A percentile compares a stretch with the other conserved stretches of the same genome.
Conservation (phyloP, 2,113 vertebrate genomes). For the Lasiurus borealis region DNA sequence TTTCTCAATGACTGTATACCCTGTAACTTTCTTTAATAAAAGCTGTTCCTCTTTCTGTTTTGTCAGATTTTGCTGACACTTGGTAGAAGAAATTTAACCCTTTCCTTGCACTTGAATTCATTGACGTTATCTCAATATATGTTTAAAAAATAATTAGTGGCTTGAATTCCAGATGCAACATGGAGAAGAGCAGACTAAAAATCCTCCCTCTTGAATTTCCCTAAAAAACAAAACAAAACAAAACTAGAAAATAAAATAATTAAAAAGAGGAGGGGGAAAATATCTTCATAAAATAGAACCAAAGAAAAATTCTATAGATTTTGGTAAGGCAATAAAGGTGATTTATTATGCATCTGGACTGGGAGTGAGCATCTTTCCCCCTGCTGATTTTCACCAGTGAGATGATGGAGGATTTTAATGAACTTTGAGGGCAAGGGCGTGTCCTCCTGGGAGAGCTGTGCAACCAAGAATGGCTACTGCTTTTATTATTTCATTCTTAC, state of each 20-base stretch:
- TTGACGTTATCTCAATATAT: slow-evolving; percentile 7
- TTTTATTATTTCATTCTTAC: not conserved
- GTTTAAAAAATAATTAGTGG: slow-evolving; percentile 12
- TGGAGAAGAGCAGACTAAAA: slow-evolving; percentile 37
- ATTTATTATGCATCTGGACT: not conserved
- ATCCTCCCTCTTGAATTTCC: not conserved
- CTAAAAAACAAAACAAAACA: slow-evolving; percentile 24
- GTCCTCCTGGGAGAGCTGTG: not conserved
- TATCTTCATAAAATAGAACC: not conserved
- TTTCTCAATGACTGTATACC: not conserved
- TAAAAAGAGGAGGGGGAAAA: not conserved
- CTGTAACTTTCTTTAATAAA: slow-evolving; percentile 61
- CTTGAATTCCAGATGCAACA: not conserved
- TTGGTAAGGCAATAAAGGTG: not conserved
- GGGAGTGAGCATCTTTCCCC: not conserved
- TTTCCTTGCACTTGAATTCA: slow-evolving; percentile 51
- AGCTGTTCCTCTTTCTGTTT: slow-evolving; percentile 78
- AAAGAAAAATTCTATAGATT: slow-evolving; percentile 3
- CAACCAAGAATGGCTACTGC: not conserved
- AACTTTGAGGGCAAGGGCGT: not conserved
- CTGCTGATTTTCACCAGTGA: not conserved
- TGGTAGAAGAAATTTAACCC: slow-evolving; percentile 75
- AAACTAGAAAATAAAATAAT: slow-evolving; percentile 52
- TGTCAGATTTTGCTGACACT: slow-evolving; percentile 64
- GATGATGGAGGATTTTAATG: not conserved